Base-by-base conservation (phyloP, 2,113 vertebrate genomes). In the Pangasianodon hypophthalmus region DNA sequence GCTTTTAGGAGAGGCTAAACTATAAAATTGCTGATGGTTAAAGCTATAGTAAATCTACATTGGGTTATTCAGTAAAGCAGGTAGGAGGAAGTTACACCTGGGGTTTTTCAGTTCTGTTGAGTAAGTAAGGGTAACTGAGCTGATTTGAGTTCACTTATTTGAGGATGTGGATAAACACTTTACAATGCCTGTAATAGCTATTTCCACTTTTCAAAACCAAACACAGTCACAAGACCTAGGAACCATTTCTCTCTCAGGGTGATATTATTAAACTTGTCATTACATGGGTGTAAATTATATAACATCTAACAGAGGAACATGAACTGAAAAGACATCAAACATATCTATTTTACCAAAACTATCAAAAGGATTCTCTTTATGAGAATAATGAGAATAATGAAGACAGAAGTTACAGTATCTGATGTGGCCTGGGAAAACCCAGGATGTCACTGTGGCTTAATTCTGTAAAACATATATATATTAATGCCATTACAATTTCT, bases 161-260 rank as follows among this genome's bases (percentile, higher is more conserved):
- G 71, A 77, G 86, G 73, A 87, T 87, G 37, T 87, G 8, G 37
- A 62, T 80, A 80, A 19, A 60, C 16, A 54, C 44, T 52, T 41
- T 41, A 56, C 82, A 29, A 62, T 41, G 21, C 10, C 2, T 3
- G 24, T 29, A 60, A 60, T 62, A 11, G 5, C 24, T 29, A 62
- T 84, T 62, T 84, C 56, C 82, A 62, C 82, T 84, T 84, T 84
- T 84, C 13, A 46, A 62, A 26, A 8, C 46, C 32, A 58, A 14
- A 60, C 7, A 7, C 6, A 5, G 10, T 58, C 56, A 37, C 26
- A 62, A 44, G 10, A 84, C 37, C 54, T 6, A 62, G 10, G 18
- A 62, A 44, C 21, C 24, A 44, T 56, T 37, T 54, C 14, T 83
- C 50, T 83, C 11, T 19, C 6, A 69, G 60, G 8, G 14, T n/a